Base-by-base conservation (phyloP, 2,113 vertebrate genomes). In the Tachuris rubrigastra region DNA sequence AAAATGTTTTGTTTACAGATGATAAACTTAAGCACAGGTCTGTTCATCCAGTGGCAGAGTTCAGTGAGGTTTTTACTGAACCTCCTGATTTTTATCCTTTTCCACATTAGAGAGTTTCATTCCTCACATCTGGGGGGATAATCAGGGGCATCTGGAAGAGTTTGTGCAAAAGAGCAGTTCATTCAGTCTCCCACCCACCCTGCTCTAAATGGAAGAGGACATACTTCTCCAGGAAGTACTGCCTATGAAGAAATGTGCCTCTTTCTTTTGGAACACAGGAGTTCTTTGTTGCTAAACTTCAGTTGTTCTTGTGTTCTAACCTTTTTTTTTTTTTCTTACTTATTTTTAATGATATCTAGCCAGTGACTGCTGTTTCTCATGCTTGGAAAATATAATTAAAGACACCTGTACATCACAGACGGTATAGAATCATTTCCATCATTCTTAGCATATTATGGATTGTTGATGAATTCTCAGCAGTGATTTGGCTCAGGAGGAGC, bases 401-500 rank as follows among this genome's bases (percentile, higher is more conserved):
- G 89, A 89, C 74, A 94, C 85, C 77, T 95, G 93, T 68, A 72
- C 59, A 46, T 87, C 85, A 62, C 41, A 88, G 47, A 59, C 7
- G 5, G 46, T 60, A 83, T 41, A 90, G 75, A 94, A 80, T 76
- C 53, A 73, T 42, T 88, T 94, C 79, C 82, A 80, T 85, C 55
- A 22, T 95, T 88, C 87, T 55, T 73, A 3, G 3, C 46, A 8
- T 91, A 22, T 59, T 90, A 62, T 69, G 68, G 59, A 73, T 86
- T 84, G 90, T 39, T 94, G 93, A 93, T 93, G 84, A 92, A 94
- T 85, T 91, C 91, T 92, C 87, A 95, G 93, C 93, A 93, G 91
- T 86, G 87, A 74, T 83, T 91, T 94, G 87, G 81, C 82, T 93
- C 67, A 37, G 78, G 59, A 73, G 65, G 37, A 74, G 67, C 12